These are phyloP conservation scores for Drosophila pegasa DNA, from an alignment of 2,888 invertebrate species.

Conservation along the genomic window DNA sequence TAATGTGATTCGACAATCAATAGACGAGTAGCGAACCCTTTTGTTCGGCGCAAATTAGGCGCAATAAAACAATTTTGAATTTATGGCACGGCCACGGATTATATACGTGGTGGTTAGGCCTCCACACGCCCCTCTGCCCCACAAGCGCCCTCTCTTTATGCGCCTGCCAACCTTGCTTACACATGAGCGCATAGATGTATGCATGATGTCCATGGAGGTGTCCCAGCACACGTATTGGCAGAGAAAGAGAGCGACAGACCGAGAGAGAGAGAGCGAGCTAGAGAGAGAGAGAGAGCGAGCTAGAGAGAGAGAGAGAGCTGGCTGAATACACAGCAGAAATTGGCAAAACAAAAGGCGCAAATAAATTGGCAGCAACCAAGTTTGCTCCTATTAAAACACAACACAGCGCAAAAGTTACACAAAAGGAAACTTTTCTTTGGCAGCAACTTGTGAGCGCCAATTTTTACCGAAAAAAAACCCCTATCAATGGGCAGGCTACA, in stretches of 20 bases:
- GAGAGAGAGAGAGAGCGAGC: background rate
- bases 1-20: slow-evolving; percentile 48
- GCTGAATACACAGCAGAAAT: slow-evolving; percentile 31
- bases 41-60: slow-evolving; percentile 67
- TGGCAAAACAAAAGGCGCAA: slow-evolving; percentile 50
- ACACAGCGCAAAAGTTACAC: slow-evolving; percentile 76
- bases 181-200: slow-evolving; percentile 9
- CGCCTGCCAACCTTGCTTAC: slow-evolving; percentile 8
- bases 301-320: background rate
- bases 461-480: slow-evolving; percentile 1
- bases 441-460: slow-evolving; percentile 49
- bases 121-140: background rate
- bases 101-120: slow-evolving; percentile 37
- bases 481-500: slow-evolving; percentile 17
- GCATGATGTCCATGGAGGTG: background rate
- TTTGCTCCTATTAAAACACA: slow-evolving; percentile 75
- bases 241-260: background rate
- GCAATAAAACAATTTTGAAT: slow-evolving; percentile 67
- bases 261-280: background rate
- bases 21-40: slow-evolving; percentile 16
- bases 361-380: slow-evolving; percentile 71
- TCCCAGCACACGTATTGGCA: background rate
- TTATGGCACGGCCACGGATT: slow-evolving; percentile 60
- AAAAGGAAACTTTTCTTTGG: slow-evolving; percentile 71
- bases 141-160: background rate